These are phyloP conservation scores for Bombus pascuorum DNA, from an alignment of 1,140 invertebrate species.

Conservation along the genomic window DNA sequence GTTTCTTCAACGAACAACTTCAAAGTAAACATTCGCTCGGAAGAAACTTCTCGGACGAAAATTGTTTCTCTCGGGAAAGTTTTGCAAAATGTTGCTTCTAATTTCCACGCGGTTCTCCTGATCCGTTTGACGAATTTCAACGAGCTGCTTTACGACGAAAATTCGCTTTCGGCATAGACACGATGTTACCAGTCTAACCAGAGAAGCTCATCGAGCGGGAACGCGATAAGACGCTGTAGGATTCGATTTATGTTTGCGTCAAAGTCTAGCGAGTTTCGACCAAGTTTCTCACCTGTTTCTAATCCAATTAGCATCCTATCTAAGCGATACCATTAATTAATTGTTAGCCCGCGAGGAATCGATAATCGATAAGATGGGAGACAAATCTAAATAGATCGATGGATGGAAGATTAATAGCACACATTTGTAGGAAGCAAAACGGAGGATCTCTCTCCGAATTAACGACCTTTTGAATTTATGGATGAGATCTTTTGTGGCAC, in stretches of 20 bases:
- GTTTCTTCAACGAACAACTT: background rate
- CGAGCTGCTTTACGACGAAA: no score
- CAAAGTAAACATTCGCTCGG: background rate
- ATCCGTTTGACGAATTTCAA: background rate
- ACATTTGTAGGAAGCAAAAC: background rate
- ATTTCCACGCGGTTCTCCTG: background rate
- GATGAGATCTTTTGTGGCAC: background rate
- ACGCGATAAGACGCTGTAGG: background rate
- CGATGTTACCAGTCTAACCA: background rate
- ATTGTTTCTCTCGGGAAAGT: background rate
- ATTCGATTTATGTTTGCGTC: slow-evolving; percentile 25
- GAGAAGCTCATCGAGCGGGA: background rate
- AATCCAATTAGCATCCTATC: background rate
- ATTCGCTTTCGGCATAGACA: background rate
- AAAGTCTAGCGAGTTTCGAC: slow-evolving; percentile 3
- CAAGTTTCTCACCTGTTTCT: background rate
- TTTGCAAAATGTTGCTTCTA: background rate
- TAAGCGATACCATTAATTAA: slow-evolving; percentile 25
- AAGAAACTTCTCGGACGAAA: background rate
- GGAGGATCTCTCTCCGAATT: background rate
- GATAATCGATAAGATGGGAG: background rate
- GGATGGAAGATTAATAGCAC: background rate
- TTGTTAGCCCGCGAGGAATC: background rate
- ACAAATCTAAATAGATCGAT: background rate
- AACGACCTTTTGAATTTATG: background rate